Conservation (phyloP, 2,888 invertebrate species). For the Patella depressa region DNA sequence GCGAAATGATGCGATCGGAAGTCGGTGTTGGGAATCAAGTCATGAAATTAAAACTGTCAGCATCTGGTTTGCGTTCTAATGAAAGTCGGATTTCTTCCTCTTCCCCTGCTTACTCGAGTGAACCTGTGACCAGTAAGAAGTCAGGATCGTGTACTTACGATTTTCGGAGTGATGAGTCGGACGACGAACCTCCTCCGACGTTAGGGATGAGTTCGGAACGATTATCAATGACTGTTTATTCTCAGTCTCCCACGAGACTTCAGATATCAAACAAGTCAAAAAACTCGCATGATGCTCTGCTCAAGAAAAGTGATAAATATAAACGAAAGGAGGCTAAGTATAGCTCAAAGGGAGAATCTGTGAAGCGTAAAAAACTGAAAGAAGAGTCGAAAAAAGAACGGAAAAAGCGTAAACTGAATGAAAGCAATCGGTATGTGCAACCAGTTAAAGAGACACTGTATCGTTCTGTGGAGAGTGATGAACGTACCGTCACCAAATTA, state of each 20-base stretch:
- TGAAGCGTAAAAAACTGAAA: constrained; percentile 57
- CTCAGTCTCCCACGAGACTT: constrained; percentile 52
- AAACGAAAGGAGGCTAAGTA: constrained; percentile 57
- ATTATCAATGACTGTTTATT: constrained; percentile 45
- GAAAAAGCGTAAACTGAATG: constrained; percentile 50
- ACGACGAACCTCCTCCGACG: constrained; percentile 47
- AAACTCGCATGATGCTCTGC: constrained; percentile 44
- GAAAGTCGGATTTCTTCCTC: constrained; percentile 37
- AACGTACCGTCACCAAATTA: constrained; percentile 56
- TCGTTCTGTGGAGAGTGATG: constrained; percentile 54
- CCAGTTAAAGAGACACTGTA: constrained; percentile 53
- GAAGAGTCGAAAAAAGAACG: constrained; percentile 57
- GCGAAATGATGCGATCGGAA: constrained; percentile 30
- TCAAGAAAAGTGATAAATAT: constrained; percentile 54
- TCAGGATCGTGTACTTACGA: constrained; percentile 47
- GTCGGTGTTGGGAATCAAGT: constrained; percentile 22
- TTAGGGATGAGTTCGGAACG: constrained; percentile 27
- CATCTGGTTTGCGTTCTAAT: constrained; percentile 35
- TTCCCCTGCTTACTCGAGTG: constrained; percentile 17
- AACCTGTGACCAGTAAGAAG: neutral
- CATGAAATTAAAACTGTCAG: constrained; percentile 45
- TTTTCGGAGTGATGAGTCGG: constrained; percentile 63
- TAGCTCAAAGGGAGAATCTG: constrained; percentile 45
- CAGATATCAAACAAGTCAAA: constrained; percentile 58
- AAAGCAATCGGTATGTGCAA: constrained; percentile 43